These are phyloP conservation scores for Petroica traversi DNA, from an alignment of 2,113 vertebrate species.

Conservation along the genomic window DNA sequence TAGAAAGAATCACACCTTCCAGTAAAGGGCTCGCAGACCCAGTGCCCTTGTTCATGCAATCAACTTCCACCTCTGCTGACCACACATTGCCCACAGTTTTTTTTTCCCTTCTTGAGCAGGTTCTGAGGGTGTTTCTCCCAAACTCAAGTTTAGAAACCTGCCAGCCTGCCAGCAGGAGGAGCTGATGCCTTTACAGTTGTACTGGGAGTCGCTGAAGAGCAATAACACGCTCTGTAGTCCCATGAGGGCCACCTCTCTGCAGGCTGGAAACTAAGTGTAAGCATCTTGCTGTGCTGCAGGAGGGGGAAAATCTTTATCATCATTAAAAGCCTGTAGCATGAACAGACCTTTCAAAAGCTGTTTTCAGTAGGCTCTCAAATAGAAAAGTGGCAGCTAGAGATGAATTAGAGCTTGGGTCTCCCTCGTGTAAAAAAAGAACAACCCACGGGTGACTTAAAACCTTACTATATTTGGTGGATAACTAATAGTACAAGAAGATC, in stretches of 20 bases:
- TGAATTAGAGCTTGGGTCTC: not conserved
- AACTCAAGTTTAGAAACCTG: not conserved
- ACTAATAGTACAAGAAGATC: not conserved
- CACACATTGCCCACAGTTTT: not conserved
- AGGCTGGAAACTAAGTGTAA: not conserved
- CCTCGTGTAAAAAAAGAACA: not conserved
- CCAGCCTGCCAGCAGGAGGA: constrained; percentile 50
- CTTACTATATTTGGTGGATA: not conserved
- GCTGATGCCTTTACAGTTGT: not conserved
- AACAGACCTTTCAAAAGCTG: not conserved
- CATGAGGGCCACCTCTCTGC: not conserved
- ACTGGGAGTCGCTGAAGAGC: not conserved
- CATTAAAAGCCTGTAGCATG: not conserved
- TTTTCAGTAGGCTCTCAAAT: not conserved
- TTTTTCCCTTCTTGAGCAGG: not conserved
- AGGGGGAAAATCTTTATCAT: not conserved
- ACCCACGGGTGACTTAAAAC: not conserved
- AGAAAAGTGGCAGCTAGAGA: not conserved
- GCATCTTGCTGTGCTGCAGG: not conserved
- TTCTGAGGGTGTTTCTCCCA: not conserved
- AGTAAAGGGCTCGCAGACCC: not conserved
- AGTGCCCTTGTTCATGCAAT: not conserved
- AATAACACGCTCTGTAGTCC: fast-evolving
- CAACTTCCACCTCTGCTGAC: not conserved
- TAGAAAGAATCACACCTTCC: not conserved